These are phyloP conservation scores for Psittacula derbiana DNA, from an alignment of 2,797 vertebrate genomes.

Conservation along the genomic window DNA sequence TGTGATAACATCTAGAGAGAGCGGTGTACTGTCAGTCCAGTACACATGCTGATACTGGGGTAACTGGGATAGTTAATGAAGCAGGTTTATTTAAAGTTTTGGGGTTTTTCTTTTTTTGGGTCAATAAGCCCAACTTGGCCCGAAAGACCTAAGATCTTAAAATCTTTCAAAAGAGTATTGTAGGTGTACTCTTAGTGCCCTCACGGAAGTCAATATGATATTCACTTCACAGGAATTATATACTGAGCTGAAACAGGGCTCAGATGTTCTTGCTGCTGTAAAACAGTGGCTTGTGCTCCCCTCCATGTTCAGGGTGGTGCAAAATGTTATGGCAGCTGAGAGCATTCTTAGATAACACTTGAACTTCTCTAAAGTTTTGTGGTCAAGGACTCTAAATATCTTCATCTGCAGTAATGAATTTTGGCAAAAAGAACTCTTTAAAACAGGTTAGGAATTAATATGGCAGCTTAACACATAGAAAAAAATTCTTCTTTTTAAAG, in stretches of 20 bases:
- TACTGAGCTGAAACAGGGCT: not conserved
- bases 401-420: constrained; percentile 64
- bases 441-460: constrained; percentile 62
- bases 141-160: not conserved
- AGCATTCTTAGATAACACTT: not conserved
- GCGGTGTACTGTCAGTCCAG: not conserved
- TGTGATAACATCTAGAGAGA: not conserved
- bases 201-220: not conserved
- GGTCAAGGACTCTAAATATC: constrained; percentile 46
- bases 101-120: not conserved
- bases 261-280: not conserved
- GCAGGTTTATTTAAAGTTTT: not conserved
- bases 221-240: not conserved
- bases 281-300: not conserved
- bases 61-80: not conserved
- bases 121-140: not conserved
- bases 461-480: not conserved
- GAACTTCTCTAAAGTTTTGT: constrained; percentile 30
- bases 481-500: not conserved
- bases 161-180: not conserved
- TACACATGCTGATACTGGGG: not conserved
- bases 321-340: not conserved
- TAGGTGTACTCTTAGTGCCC: not conserved
- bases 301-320: not conserved
- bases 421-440: constrained; percentile 18